phyloP scores from a whole-genome alignment of 2,113 vertebrate species.

The Oncorhynchus kisutch region DNA sequence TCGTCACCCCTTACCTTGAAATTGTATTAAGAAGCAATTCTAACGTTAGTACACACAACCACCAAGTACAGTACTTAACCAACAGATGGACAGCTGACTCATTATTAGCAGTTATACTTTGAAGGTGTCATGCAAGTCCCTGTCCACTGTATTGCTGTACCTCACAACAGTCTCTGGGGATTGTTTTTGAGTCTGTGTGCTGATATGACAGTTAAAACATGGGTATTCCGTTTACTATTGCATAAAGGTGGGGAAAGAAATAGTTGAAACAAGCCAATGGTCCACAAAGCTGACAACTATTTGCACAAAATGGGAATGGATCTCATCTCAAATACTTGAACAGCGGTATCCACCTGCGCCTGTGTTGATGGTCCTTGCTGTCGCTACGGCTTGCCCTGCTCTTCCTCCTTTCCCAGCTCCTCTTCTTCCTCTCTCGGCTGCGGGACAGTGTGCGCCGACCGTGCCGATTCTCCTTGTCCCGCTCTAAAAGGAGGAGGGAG shows the following conservation, averaged over 20 bases:
- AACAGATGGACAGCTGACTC: too few species aligned
- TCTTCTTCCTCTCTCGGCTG: slow-evolving; percentile 84
- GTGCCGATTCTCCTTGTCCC: slow-evolving; percentile 90
- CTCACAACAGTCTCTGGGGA: slow-evolving; percentile 72
- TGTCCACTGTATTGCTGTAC: slow-evolving; percentile 63
- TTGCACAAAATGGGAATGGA: too few species aligned
- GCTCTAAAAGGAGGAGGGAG: slow-evolving; percentile 63
- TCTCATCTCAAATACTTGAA: too few species aligned
- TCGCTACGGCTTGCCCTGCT: slow-evolving; percentile 80
- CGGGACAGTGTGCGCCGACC: slow-evolving; percentile 84
- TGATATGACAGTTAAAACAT: slow-evolving; percentile 65
- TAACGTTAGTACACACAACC: slow-evolving; percentile 38
- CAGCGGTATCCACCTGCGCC: slow-evolving; percentile 65
- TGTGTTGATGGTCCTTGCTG: slow-evolving; percentile 83
- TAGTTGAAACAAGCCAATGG: too few species aligned
- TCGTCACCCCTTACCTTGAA: background rate
- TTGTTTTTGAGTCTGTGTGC: slow-evolving; percentile 64
- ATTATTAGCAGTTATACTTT: too few species aligned
- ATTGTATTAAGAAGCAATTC: slow-evolving; percentile 48
- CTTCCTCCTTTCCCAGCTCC: slow-evolving; percentile 79
- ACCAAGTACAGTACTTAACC: too few species aligned
- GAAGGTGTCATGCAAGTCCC: too few species aligned
- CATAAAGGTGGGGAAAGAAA: too few species aligned
- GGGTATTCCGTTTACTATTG: too few species aligned
- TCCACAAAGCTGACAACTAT: too few species aligned